These are phyloP conservation scores for Rallus limicola DNA, from an alignment of 2,113 vertebrate genomes.

Conservation along the genomic window DNA sequence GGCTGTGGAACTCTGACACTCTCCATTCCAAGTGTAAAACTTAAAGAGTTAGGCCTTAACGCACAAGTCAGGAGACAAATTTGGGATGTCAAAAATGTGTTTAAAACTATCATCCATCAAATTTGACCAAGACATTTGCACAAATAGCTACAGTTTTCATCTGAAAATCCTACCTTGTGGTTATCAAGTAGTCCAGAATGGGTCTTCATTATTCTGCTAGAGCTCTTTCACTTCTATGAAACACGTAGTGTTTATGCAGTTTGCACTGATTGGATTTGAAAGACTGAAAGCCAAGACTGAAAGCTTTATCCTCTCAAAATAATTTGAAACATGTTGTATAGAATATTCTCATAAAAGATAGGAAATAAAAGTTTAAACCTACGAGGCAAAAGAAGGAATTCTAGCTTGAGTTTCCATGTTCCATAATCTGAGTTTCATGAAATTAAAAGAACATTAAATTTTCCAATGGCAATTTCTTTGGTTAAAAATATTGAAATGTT, in stretches of 20 bases:
- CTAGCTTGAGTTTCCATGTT: not conserved
- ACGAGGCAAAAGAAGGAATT: not conserved
- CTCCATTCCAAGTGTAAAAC: not conserved
- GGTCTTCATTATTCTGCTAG: not conserved
- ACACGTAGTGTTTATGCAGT: not conserved
- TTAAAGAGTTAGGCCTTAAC: not conserved
- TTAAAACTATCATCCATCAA: not conserved
- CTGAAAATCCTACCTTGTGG: not conserved
- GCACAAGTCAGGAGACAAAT: not conserved
- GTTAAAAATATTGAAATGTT: not conserved
- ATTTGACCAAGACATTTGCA: not conserved
- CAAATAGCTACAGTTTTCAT: fast-evolving
- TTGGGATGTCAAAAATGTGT: not conserved
- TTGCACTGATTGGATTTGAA: not conserved
- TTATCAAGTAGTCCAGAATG: not conserved
- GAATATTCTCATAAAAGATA: not conserved
- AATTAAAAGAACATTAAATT: not conserved
- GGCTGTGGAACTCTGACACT: not conserved
- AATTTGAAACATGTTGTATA: not conserved
- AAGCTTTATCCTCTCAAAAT: not conserved
- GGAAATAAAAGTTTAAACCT: not conserved
- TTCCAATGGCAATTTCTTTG: not conserved
- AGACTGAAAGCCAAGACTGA: not conserved
- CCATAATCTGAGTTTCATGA: not conserved
- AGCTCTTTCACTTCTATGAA: not conserved